Percentiles rank a stretch among this genome's conserved stretches.
Conservation (phyloP, 1,140 invertebrate genomes). For the Babylonia areolata region DNA sequence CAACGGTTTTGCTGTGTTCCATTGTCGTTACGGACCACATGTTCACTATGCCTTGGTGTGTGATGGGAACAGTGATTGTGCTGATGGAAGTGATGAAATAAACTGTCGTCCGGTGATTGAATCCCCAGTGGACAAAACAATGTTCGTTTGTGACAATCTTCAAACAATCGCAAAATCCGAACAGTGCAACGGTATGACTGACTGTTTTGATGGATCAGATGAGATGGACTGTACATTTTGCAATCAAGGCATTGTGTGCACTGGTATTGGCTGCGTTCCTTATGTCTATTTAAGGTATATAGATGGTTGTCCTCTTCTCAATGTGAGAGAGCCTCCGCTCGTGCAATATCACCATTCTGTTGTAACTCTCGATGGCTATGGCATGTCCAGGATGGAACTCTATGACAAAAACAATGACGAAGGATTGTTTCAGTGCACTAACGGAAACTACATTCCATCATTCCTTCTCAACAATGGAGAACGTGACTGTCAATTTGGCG, state of each 20-base stretch:
- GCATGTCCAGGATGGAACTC: constrained; percentile 13
- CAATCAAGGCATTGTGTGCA: not conserved
- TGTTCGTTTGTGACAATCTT: constrained; percentile 28
- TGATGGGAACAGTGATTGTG: constrained; percentile 39
- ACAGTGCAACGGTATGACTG: constrained; percentile 36
- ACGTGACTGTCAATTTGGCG: constrained; percentile 32
- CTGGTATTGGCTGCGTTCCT: constrained; percentile 30
- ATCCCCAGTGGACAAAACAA: not conserved
- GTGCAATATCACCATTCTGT: not conserved
- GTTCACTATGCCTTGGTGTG: constrained; percentile 39
- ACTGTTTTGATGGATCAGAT: constrained; percentile 41
- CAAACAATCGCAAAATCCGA: not conserved
- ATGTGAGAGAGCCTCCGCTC: not conserved
- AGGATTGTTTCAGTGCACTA: constrained; percentile 8
- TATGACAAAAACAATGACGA: not conserved
- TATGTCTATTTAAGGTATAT: not conserved
- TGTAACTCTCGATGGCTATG: constrained; percentile 34
- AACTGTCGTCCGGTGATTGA: not conserved
- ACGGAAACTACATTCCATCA: constrained; percentile 31
- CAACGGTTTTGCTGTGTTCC: not conserved
- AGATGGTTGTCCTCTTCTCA: not conserved
- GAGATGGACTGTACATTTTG: constrained; percentile 38
- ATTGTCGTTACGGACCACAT: not conserved
- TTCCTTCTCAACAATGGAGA: constrained; percentile 40
- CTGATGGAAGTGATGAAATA: constrained; percentile 35